phyloP scores from a whole-genome alignment of 2,113 vertebrate genomes.

The Neodon shergylaensis region DNA sequence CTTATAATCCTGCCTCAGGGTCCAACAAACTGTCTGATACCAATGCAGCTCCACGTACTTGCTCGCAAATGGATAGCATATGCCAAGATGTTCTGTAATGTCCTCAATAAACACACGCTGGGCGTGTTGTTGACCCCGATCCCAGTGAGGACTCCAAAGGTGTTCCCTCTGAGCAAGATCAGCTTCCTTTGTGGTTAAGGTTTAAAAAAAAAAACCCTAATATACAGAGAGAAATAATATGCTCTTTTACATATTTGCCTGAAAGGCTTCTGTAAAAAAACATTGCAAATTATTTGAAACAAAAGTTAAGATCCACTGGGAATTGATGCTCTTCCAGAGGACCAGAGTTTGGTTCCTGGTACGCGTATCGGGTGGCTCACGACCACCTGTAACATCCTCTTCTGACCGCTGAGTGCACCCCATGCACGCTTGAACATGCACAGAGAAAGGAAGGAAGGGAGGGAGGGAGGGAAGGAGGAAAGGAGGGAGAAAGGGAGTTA shows the following conservation, averaged over 20 bases:
- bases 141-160: constrained; percentile 31
- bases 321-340: not conserved
- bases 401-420: not conserved
- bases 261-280: constrained; percentile 47
- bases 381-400: not conserved
- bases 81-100: constrained; percentile 43
- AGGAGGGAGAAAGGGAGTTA: not conserved
- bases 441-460: not conserved
- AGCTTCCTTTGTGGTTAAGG: constrained; percentile 1
- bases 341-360: not conserved
- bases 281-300: constrained; percentile 45
- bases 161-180: constrained; percentile 12
- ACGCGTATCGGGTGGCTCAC: not conserved
- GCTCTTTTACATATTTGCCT: constrained; percentile 10
- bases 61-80: constrained; percentile 61
- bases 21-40: constrained; percentile 56
- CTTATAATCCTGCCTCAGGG: constrained; percentile 61
- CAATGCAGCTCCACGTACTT: not conserved
- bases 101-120: constrained; percentile 29
- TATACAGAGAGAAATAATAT: not conserved
- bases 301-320: constrained; percentile 26
- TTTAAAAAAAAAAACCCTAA: not conserved
- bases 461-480: too few relatives aligned
- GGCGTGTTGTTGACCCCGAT: constrained; percentile 39
- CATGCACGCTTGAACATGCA: not conserved